phyloP scores from a whole-genome alignment of 1,140 invertebrate genomes.

The Metopolophium dirhodum region DNA sequence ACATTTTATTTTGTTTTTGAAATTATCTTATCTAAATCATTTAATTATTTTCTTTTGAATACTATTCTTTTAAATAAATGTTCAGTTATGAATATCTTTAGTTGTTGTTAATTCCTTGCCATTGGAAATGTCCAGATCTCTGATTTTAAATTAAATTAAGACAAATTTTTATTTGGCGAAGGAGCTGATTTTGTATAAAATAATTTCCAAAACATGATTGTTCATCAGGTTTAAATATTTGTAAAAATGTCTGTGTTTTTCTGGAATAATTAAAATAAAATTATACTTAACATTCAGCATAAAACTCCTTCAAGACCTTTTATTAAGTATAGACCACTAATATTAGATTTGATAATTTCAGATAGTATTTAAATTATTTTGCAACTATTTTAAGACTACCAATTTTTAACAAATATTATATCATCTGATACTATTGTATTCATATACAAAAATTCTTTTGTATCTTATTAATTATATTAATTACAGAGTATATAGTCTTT shows the following conservation, averaged over 20 bases:
- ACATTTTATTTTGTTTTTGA: too few species aligned
- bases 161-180: neutral
- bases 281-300: neutral
- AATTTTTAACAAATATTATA: constrained; percentile 12
- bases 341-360: neutral
- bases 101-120: neutral
- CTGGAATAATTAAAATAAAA: neutral
- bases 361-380: too few species aligned
- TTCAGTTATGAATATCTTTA: neutral
- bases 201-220: too few species aligned
- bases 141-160: neutral
- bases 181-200: neutral
- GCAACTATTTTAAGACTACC: neutral
- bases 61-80: neutral
- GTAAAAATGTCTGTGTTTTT: neutral
- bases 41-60: too few species aligned
- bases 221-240: neutral
- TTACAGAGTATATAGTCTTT: neutral
- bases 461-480: neutral
- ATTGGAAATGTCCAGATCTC: neutral
- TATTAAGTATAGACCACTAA: too few species aligned
- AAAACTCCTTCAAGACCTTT: neutral
- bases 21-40: too few species aligned
- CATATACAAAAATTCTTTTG: neutral
- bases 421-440: neutral